Percentiles rank a stretch among this genome's conserved stretches.
Evolutionary conservation across 2,888 invertebrate species (phyloP).

Genomic region (Cryptophagus acutangulus): DNA sequence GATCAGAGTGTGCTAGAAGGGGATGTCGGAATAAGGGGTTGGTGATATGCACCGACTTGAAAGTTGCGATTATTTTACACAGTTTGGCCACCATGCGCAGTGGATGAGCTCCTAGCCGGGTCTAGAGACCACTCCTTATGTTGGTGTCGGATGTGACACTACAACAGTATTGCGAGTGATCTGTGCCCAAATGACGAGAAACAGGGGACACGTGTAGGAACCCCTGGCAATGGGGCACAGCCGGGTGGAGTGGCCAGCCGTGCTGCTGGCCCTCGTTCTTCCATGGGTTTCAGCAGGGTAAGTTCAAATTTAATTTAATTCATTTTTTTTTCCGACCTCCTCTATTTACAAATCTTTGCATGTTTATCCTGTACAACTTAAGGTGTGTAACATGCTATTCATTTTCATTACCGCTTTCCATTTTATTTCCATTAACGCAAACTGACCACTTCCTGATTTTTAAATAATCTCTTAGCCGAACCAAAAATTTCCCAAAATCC

Average conservation of each 20-base stretch:
- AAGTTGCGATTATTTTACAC: constrained; percentile 44
- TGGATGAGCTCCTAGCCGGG: constrained; percentile 40
- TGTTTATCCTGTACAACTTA: too few species aligned
- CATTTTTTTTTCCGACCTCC: too few species aligned
- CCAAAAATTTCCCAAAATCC: too few species aligned
- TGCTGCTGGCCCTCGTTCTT: constrained; percentile 54
- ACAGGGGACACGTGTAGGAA: constrained; percentile 50
- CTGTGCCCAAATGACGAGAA: constrained; percentile 38
- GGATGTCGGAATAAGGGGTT: constrained; percentile 13
- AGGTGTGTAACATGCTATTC: too few species aligned
- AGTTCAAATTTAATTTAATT: too few species aligned
- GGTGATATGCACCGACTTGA: constrained; percentile 19
- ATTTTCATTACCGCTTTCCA: too few species aligned
- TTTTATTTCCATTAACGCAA: too few species aligned
- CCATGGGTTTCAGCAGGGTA: constrained; percentile 50
- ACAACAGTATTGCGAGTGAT: constrained; percentile 42
- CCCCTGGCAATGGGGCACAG: constrained; percentile 49
- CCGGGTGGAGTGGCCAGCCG: constrained; percentile 53
- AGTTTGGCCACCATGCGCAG: constrained; percentile 43
- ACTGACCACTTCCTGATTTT: too few species aligned
- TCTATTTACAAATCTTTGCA: too few species aligned
- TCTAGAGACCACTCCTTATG: constrained; percentile 48
- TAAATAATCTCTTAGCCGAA: too few species aligned
- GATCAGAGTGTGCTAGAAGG: constrained; percentile 8
- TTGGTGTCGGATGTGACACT: constrained; percentile 45